Base-by-base conservation (phyloP, 2,113 vertebrate genomes). In the Danionella cerebrum region DNA sequence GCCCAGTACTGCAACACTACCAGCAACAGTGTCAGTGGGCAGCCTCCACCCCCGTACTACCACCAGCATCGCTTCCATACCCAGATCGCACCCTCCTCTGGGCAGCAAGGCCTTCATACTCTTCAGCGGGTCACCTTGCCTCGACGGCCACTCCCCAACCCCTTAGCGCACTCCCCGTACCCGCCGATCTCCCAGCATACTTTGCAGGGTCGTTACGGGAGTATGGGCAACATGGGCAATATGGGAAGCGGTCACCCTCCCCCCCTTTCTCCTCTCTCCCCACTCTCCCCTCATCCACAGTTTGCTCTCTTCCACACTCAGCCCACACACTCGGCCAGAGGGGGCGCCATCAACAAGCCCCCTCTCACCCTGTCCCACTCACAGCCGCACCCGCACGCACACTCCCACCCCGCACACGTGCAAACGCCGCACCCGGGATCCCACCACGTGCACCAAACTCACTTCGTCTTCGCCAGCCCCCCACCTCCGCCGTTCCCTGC, bases 1-100 rank as follows among this genome's bases (percentile, higher is more conserved):
- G 91, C 92, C 66, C 91, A 93, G 81, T 94, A 92, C 69, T 95
- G 91, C 86, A 90, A 94, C 81, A 85, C 83, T 78, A 87, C 78
- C 82, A 84, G 76, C 85, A 80, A 70, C 82, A 82, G 70, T 67
- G 70, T 48, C 51, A 70, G 53, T 74, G 69, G 76, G 65, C 82
- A 78, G 14, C 87, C 88, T 0, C 90, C 88, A 0, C 89, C 88
- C 7, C 89, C 88, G 0, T 88, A 87, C 6, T 89, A 89, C 78
- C 85, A 91, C 66, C 90, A 92, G 48, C 89, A 90, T 52, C 75
- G 87, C 67, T 89, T 85, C 78, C 86, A 89, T 76, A 42, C 78
- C 16, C 86, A 88, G 77, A 86, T 84, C 0, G 81, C 80, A 5
- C 82, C 85, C 1, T 78, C 82, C 0, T 84, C 84, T 60, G 82